Evolutionary conservation across 2,113 vertebrate species (phyloP), one percentile per base, ranked within the genome.

Genomic region (Mormoops blainvillei): DNA sequence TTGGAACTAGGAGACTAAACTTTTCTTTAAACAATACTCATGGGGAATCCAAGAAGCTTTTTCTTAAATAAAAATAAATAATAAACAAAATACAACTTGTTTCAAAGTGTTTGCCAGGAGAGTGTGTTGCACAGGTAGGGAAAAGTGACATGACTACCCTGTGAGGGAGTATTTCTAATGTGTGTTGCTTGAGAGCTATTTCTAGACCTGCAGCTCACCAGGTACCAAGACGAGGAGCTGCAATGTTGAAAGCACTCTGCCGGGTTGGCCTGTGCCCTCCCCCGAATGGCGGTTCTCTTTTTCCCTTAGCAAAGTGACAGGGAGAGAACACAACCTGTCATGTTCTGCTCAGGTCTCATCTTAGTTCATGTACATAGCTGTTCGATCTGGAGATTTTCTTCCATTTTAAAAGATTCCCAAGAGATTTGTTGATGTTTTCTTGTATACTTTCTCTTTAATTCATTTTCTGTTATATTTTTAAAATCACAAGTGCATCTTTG

Each of bases 81-180:
- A 43, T 45, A 33, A 83, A 14, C 43, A 63, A 80, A 38, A 28
- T 7, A 24, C 52, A 83, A n/a, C 18, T 43, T 33, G 28, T 56
- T 82, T 71, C 20, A 14, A 82, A 58, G 77, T 13, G 14, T 71
- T 70, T 56, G 15, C 65, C 26, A 14, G 65, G 28, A 70, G 31
- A 45, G 31, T 43, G 33, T 54, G 13, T 45, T 26, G 36, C 74
- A 41, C 11, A 24, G 28, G 26, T 24, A 2, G 18, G 52, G 38
- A 11, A 15, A 12, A 50, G 5, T 15, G 50, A 45, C 43, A 36
- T 67, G 82, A 67, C 76, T 70, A 84, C 45, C 81, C 50, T 81
- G 45, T 77, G 80, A 82, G 68, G 85, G 58, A 54, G 87, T 61
- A 77, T 83, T 96, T 97, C 80, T 90, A 82, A 87, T 33, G 28